Base-by-base conservation (phyloP, 2,113 vertebrate species). In the Nothocercus julius region DNA sequence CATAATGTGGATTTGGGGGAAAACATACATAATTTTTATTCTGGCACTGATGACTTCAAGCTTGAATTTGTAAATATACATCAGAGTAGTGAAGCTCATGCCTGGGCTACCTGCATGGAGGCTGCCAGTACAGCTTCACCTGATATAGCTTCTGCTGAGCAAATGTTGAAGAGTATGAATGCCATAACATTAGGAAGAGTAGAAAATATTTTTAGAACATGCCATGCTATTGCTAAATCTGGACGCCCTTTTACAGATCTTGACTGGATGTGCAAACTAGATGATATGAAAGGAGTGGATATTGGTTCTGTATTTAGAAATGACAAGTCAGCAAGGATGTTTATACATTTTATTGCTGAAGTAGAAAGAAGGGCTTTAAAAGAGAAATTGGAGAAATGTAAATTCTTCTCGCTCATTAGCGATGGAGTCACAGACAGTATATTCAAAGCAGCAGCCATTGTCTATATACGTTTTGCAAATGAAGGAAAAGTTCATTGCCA, bases 11-110 rank as follows among this genome's bases (percentile, higher is more conserved):
- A 95, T 68, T 93, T 97, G 4, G 95, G 89, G 32, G 95, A 97
- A 72, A 94, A 87, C 21, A 85, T 72, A 80, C 73, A 95, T 73
- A 97, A 97, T 77, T 97, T 97, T 92, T 97, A 90, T 87, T 97
- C 92, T 7, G 97, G 97, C 56, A 97, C 96, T 11, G 97, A 98
- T 94, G 96, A 97, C 64, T 98, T 98, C 54, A 91, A 82, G 63
- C 90, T 97, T 44, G 97, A 97, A 69, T 94, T 97, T 82, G 93
- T 98, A 94, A 95, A 79, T 13, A 85, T 88, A 4, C 97, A 98
- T 54, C 96, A 98, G 28, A 95, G 66, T 56, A 98, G 97, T 5
- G 95, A 98, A 95, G 97, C 95, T 81, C 97, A 98, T 32, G 90
- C 97, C 45, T 97, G 95, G 91, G 97, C 97, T 44, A 94, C 86